Conservation (phyloP, 92 coral and sea anemone species). For the Anthopleura xanthogrammica region DNA sequence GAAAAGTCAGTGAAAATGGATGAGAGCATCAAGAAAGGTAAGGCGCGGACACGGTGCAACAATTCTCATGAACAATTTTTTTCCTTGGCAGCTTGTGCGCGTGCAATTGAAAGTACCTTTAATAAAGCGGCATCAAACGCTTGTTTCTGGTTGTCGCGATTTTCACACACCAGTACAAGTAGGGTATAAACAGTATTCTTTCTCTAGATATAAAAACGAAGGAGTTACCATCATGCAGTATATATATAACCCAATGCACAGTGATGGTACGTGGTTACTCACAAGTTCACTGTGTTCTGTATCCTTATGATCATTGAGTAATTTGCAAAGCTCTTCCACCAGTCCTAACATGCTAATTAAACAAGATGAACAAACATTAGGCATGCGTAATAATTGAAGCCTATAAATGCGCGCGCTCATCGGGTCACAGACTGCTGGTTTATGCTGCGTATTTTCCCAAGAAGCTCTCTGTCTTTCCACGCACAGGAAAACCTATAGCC, state of each 20-base stretch:
- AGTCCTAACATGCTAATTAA: slow-evolving; percentile 23
- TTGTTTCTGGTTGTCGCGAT: slow-evolving; percentile 54
- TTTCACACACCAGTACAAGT: slow-evolving; percentile 51
- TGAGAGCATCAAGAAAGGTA: not conserved
- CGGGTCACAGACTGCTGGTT: too few relatives aligned
- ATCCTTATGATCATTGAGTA: slow-evolving; percentile 27
- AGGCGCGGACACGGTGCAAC: too few relatives aligned
- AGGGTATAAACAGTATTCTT: slow-evolving; percentile 56
- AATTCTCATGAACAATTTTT: too few relatives aligned
- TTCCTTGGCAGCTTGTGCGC: too few relatives aligned
- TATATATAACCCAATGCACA: too few relatives aligned
- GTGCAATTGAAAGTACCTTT: slow-evolving; percentile 32
- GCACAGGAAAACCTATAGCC: too few relatives aligned
- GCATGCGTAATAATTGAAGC: too few relatives aligned
- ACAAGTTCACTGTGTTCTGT: slow-evolving; percentile 29
- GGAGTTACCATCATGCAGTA: too few relatives aligned
- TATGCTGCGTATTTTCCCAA: too few relatives aligned
- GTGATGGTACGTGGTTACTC: not conserved
- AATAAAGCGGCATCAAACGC: slow-evolving; percentile 27
- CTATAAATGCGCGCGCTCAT: too few relatives aligned
- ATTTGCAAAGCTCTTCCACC: slow-evolving; percentile 31
- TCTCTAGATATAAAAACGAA: slow-evolving; percentile 26
- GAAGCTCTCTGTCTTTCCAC: too few relatives aligned
- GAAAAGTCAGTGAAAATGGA: too few relatives aligned
- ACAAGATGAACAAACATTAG: not conserved